A percentile compares a stretch with the other conserved stretches of the same genome.
These are phyloP conservation scores for Distichodus sexfasciatus DNA, from an alignment of 2,797 vertebrate species.

Conservation along the genomic window DNA sequence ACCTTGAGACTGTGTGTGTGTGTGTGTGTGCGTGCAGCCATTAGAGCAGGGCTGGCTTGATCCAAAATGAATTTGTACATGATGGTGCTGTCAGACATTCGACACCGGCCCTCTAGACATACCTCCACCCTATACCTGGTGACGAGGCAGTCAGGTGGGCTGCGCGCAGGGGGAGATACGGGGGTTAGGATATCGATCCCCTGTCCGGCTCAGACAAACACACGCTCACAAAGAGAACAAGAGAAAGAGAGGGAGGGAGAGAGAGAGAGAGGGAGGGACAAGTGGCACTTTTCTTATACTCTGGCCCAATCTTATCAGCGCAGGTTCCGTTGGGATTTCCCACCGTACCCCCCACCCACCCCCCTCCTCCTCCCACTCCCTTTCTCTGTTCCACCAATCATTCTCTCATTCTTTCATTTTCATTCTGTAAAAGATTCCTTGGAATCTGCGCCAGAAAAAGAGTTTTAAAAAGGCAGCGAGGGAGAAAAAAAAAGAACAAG, in stretches of 20 bases:
- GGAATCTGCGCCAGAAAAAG: constrained; percentile 24
- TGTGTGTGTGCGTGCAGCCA: constrained; percentile 48
- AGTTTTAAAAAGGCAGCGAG: neutral
- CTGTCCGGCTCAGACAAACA: constrained; percentile 65
- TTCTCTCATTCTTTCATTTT: constrained; percentile 69
- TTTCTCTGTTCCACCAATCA: constrained; percentile 43
- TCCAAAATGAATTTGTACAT: constrained; percentile 70
- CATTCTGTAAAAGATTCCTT: constrained; percentile 62
- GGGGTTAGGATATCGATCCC: constrained; percentile 68
- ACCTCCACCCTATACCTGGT: constrained; percentile 31
- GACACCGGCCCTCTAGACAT: neutral
- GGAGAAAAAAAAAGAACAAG: constrained; percentile 64
- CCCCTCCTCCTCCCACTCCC: constrained; percentile 22
- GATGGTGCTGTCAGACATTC: constrained; percentile 67
- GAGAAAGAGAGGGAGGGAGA: constrained; percentile 15
- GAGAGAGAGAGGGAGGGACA: constrained; percentile 4
- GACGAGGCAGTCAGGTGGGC: constrained; percentile 64
- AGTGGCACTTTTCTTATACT: constrained; percentile 69
- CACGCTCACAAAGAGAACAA: constrained; percentile 42
- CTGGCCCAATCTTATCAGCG: constrained; percentile 66
- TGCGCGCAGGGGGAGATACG: constrained; percentile 50
- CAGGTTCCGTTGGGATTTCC: constrained; percentile 64
- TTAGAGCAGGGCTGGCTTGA: constrained; percentile 61
- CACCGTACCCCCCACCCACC: constrained; percentile 16
- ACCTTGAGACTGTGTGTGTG: too few relatives aligned